Conservation (phyloP, 2,113 vertebrate genomes). For the Raja brachyura region DNA sequence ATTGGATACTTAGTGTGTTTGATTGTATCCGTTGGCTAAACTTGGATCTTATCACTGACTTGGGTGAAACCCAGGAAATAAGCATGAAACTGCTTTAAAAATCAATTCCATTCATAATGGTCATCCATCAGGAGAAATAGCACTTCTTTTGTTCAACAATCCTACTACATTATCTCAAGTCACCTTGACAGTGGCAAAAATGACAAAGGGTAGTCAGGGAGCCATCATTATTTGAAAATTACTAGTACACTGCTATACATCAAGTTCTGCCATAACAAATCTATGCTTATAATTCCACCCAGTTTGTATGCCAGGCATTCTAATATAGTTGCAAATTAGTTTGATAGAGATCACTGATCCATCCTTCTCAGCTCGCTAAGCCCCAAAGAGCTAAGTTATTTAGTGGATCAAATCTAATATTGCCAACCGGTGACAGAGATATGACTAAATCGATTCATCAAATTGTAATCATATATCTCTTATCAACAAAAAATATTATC, state of each 20-base stretch:
- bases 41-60: neutral
- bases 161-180: neutral
- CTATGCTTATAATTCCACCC: neutral
- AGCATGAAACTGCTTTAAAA: neutral
- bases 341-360: constrained; percentile 34
- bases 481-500: constrained; percentile 14
- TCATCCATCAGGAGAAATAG: neutral
- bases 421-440: constrained; percentile 11
- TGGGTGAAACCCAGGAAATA: neutral
- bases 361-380: constrained; percentile 26
- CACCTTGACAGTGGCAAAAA: neutral
- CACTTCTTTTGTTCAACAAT: neutral
- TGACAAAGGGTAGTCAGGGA: neutral
- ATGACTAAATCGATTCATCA: constrained; percentile 27
- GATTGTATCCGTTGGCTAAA: neutral
- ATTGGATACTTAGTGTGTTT: neutral
- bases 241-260: neutral
- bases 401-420: constrained; percentile 29
- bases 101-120: neutral
- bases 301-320: neutral
- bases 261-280: constrained; percentile 12
- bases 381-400: constrained; percentile 28
- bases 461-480: constrained; percentile 28
- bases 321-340: constrained; percentile 19
- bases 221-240: neutral